Evolutionary conservation across 2,113 vertebrate genomes (phyloP).

Genomic region (Chascanopsetta lugubris): DNA sequence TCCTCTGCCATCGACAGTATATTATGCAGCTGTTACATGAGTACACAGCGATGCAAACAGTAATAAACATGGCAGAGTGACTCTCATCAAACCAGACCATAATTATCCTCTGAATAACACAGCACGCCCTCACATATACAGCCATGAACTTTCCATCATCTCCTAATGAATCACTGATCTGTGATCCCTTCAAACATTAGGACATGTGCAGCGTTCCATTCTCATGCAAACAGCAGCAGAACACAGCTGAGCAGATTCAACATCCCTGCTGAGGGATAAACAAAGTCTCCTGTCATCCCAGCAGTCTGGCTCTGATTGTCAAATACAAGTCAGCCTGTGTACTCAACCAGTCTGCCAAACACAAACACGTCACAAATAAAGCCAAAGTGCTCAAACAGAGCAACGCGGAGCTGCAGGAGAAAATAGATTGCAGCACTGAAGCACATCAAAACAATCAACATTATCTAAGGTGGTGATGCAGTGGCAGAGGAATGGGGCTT

Average conservation of each 20-base stretch:
- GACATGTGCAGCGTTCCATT: background rate
- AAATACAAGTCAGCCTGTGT: background rate
- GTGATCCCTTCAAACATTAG: background rate
- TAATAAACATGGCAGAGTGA: background rate
- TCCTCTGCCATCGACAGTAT: background rate
- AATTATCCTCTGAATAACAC: conserved; percentile 29
- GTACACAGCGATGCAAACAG: background rate
- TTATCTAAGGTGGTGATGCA: background rate
- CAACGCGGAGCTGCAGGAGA: background rate
- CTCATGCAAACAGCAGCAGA: background rate
- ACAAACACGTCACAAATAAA: background rate
- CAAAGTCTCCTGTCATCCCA: background rate
- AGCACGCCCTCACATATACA: background rate
- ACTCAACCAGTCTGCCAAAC: background rate
- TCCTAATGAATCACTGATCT: background rate
- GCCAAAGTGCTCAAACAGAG: background rate
- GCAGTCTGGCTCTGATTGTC: background rate
- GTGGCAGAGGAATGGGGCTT: conserved; percentile 21
- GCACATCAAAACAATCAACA: background rate
- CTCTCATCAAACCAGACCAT: conserved; percentile 12
- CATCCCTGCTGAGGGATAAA: background rate
- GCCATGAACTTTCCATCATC: background rate
- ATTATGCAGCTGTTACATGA: background rate
- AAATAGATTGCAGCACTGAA: background rate
- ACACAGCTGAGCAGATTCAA: background rate